phyloP scores from a whole-genome alignment of 2,797 vertebrate genomes.

The Phrynocephalus forsythii region DNA sequence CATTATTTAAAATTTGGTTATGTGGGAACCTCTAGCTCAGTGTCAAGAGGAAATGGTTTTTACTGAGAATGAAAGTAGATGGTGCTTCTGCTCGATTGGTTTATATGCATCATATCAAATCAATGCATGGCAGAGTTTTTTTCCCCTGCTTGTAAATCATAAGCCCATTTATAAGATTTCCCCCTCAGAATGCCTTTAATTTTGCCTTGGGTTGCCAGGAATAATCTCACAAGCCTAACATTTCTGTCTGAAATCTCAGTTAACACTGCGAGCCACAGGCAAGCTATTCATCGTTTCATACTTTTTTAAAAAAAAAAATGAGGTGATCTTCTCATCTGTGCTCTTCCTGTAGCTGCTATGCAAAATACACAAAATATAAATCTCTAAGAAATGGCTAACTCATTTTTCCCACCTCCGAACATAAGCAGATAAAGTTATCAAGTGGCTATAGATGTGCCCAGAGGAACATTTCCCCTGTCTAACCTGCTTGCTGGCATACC shows the following conservation, averaged over 20 bases:
- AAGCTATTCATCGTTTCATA: too few relatives aligned
- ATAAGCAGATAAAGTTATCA: background rate
- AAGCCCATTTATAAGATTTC: too few relatives aligned
- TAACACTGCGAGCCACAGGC: too few relatives aligned
- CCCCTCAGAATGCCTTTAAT: too few relatives aligned
- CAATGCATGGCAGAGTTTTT: too few relatives aligned
- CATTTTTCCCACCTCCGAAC: background rate
- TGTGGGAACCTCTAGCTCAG: background rate
- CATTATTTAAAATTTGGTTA: background rate
- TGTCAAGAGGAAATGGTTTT: background rate
- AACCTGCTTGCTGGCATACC: background rate
- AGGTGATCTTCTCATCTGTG: background rate
- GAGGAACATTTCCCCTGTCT: background rate
- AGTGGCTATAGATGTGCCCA: too few relatives aligned
- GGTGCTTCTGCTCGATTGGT: background rate
- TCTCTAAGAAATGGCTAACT: background rate
- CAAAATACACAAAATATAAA: background rate
- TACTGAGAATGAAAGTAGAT: background rate
- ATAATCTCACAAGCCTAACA: too few relatives aligned
- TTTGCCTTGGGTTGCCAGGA: too few relatives aligned
- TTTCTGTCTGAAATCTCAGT: too few relatives aligned
- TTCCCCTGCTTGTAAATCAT: too few relatives aligned
- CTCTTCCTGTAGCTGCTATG: background rate
- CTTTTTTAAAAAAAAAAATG: background rate
- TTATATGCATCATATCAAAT: background rate